Evolutionary conservation across 2,888 invertebrate species (phyloP).

Genomic region (Anticlea derivata): DNA sequence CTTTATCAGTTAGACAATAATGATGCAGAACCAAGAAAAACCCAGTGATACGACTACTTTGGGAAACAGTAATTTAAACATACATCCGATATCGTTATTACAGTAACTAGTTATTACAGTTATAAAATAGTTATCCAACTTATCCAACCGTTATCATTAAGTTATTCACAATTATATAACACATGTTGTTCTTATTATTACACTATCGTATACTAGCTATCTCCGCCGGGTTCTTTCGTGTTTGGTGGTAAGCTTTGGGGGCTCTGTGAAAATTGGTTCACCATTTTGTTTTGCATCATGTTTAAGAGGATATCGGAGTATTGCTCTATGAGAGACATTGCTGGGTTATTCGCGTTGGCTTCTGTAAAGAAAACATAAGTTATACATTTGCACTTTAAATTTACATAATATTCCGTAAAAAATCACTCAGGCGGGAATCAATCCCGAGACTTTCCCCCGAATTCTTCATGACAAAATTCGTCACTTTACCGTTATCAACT

Average conservation of each 20-base stretch:
- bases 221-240: slow-evolving; percentile 54
- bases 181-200: slow-evolving; percentile 6
- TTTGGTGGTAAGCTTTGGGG: slow-evolving; percentile 70
- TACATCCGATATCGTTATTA: too few species aligned
- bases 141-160: slow-evolving; percentile 11
- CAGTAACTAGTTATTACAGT: too few species aligned
- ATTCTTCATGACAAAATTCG: too few species aligned
- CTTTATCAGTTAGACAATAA: too few species aligned
- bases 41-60: too few species aligned
- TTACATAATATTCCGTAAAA: too few species aligned
- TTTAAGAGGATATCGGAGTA: slow-evolving; percentile 85
- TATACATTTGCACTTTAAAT: too few species aligned
- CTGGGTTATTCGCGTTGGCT: slow-evolving; percentile 60
- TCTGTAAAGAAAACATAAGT: slow-evolving; percentile 59
- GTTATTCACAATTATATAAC: slow-evolving; percentile 24
- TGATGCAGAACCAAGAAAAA: too few species aligned
- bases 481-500: too few species aligned
- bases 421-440: too few species aligned
- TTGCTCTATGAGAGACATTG: slow-evolving; percentile 84
- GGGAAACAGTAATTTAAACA: too few species aligned
- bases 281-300: slow-evolving; percentile 80
- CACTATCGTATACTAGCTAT: slow-evolving; percentile 63
- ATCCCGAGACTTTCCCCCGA: too few species aligned
- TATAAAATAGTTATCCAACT: background rate
- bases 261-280: slow-evolving; percentile 66